Evolutionary conservation across 2,113 vertebrate genomes (phyloP), one percentile per base, ranked within the genome.

Genomic region (Notothenia rossii): DNA sequence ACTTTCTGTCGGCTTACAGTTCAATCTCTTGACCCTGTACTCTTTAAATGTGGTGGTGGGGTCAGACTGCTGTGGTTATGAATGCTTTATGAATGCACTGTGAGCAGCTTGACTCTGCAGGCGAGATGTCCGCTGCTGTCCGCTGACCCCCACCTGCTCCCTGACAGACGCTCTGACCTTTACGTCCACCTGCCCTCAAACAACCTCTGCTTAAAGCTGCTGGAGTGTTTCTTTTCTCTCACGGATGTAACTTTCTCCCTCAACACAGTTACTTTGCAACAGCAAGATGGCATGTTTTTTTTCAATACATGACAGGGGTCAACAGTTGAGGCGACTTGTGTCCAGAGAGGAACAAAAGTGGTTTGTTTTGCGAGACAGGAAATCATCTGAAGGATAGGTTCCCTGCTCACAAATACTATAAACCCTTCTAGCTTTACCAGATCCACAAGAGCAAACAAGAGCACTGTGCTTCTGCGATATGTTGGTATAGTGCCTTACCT

Each of bases 401-500:
- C n/a, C 43, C 36, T 9, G 25, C 29, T 81, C 13, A 22, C 29
- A 79, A 33, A 49, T 10, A 36, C n/a, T 58, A 7, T 46, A 56
- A 53, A 54, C 5, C 15, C 17, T 72, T 7, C 0, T 2, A 2
- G 53, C 33, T 71, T 64, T 12, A 12, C 78, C 54, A 54, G 13
- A 59, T 18, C 50, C 61, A 36, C 71, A 50, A 20, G 22, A 59
- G 61, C 49, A 60, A 59, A 65, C 49, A 60, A 15, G 10, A 74
- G 40, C 2, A 9, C 65, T 48, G 22, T 9, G 55, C 45, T 36
- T 36, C 15, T 48, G 64, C 6, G 33, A 29, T 61, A 54, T 75
- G 46, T 33, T 33, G 12, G 13, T 49, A 25, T 9, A 29, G 59
- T 64, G 1, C 82, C 97, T 99, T 97, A 99, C 98, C 97, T 98